Percentiles rank a stretch among this genome's conserved stretches.
phyloP scores from a whole-genome alignment of 2,888 invertebrate species.

The Fragum sueziense region DNA sequence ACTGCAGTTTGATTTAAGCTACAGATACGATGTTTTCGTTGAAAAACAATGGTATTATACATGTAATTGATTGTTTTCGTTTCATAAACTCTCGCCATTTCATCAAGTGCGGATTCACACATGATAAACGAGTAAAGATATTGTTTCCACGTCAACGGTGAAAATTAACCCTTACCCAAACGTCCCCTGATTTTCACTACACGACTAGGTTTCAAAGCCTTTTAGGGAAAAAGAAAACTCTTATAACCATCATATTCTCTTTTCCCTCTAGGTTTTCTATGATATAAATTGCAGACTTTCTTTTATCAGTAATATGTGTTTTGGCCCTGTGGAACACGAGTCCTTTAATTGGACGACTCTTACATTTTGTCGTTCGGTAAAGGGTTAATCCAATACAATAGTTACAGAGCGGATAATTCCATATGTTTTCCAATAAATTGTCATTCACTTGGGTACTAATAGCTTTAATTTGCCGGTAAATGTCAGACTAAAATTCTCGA shows the following conservation, averaged over 20 bases:
- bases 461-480: not conserved
- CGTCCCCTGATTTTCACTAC: too few relatives aligned
- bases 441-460: not conserved
- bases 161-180: too few relatives aligned
- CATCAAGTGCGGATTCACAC: too few relatives aligned
- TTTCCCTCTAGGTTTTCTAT: not conserved
- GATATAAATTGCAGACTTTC: not conserved
- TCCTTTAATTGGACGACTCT: not conserved
- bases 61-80: too few relatives aligned
- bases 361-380: not conserved
- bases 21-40: too few relatives aligned
- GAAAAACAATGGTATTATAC: too few relatives aligned
- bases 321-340: not conserved
- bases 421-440: not conserved
- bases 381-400: not conserved
- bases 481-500: too few relatives aligned
- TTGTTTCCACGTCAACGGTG: not conserved
- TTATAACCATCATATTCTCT: conserved; percentile 1
- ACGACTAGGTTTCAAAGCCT: not conserved
- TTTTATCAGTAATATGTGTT: not conserved
- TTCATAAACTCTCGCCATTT: too few relatives aligned
- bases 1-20: too few relatives aligned
- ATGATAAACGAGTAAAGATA: too few relatives aligned
- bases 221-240: not conserved
- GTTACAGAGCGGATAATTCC: not conserved